Base-by-base conservation (phyloP, 2,113 vertebrate genomes). In the Corynorhinus townsendii region DNA sequence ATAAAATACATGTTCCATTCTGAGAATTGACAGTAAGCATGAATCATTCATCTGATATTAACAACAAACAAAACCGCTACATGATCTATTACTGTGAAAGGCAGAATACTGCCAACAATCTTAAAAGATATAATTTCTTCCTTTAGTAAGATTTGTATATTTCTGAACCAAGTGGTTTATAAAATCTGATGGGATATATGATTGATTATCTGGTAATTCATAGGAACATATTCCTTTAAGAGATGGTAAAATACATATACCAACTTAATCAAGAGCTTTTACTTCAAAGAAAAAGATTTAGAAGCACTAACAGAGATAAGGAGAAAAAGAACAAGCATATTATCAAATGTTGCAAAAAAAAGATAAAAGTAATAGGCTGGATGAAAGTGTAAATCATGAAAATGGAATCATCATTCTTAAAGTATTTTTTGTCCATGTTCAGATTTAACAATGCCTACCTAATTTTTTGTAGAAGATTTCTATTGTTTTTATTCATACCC, bases 381-480 rank as follows among this genome's bases (percentile, higher is more conserved):
- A 69, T 86, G 76, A 91, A 95, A 84, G 28, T 84, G 20, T 97
- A 96, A 96, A 94, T 95, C 89, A 94, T 84, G 79, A 87, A 87
- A 94, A 81, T 73, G 83, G 64, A 86, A 79, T 87, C 52, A 89
- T 94, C 19, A 49, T 75, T 96, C 91, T 80, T 86, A 26, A 59
- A 94, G 40, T 66, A 47, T 76, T 96, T 96, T 68, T 66, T 0
- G 26, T 83, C 56, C 45, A 11, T 75, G 75, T 94, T 96, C 30
- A 72, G 64, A 87, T 96, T 93, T 95, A 84, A 62, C 15, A 43
- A 62, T 40, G 77, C 16, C 68, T 93, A 56, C 59, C 92, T 73
- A 54, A 54, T 90, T 33, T 68, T 64, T 66, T 86, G 4, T 19
- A 75, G 40, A 85, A 40, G 43, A 15, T 59, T 40, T 96, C 69